These are phyloP conservation scores for Leptinotarsa undecemlineata DNA, from an alignment of 1,140 invertebrate genomes.

Conservation along the genomic window DNA sequence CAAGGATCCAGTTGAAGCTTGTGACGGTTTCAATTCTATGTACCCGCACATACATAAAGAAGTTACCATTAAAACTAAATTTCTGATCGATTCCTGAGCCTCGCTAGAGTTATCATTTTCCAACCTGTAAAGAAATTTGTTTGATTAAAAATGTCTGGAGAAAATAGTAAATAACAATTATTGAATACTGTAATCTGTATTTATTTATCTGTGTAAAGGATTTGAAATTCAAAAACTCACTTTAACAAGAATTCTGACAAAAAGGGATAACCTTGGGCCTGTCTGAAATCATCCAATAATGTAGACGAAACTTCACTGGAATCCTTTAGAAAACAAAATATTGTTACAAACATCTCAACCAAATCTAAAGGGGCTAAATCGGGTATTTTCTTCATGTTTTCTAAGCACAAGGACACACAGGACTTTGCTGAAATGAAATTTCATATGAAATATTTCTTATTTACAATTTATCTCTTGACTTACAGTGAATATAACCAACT, in stretches of 20 bases:
- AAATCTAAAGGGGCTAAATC: constrained; percentile 93
- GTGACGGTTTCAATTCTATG: constrained; percentile 82
- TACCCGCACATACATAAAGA: constrained; percentile 93
- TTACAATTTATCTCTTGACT: constrained; percentile 53
- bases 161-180: too few relatives aligned
- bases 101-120: constrained; percentile 76
- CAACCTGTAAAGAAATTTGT: constrained; percentile 61
- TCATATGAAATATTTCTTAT: not conserved
- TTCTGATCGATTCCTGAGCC: constrained; percentile 86
- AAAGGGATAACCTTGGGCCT: constrained; percentile 93
- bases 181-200: not conserved
- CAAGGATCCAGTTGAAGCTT: constrained; percentile 82
- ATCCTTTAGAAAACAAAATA: constrained; percentile 98
- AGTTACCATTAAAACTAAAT: constrained; percentile 89
- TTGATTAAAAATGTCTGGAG: too few relatives aligned
- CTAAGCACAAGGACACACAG: constrained; percentile 92
- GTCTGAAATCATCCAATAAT: constrained; percentile 92
- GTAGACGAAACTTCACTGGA: constrained; percentile 96
- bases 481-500: constrained; percentile 96
- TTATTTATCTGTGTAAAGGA: not conserved
- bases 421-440: constrained; percentile 80
- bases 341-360: constrained; percentile 97
- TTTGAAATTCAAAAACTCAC: constrained; percentile 62
- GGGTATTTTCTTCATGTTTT: constrained; percentile 93
- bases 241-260: constrained; percentile 92